Base-by-base conservation (phyloP, 2,888 invertebrate genomes). In the Onchidella celtica region DNA sequence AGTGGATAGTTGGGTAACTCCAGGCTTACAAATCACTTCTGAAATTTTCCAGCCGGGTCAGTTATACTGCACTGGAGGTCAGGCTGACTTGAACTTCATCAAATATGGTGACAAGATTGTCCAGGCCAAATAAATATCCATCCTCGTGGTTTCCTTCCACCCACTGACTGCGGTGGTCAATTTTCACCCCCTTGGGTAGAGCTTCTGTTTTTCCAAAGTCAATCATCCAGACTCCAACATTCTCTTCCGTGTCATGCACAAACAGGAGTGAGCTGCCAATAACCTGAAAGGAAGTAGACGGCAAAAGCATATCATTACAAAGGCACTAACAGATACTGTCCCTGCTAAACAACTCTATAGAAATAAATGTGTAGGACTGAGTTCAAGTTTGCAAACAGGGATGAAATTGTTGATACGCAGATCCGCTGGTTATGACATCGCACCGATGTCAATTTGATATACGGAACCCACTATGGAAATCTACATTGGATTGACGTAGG, bases 81-180 rank as follows among this genome's bases (percentile, higher is more conserved):
- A 75, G 1, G 32, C 61, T 38, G n/a, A 6, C 70, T 3, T 84
- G 80, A 9, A 92, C 82, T 68, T 90, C 90, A 65, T 91, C 88
- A 81, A 98, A 97, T 87, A 98, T 96, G 86, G 96, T 95, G 88
- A 98, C 96, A 86, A 98, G 94, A 94, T 98, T 97, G 91, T 97
- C 96, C 74, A 98, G 95, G 83, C 98, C 98, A 86, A 97, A 97
- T 87, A 98, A 95, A 94, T 98, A 98, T 84, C 98, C 98, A 92
- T 98, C 98, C 94, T 98, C 98, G 92, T 98, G 98, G 93, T 98
- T 98, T 63, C 98, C 98, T 83, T 98, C 97, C 32, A 92, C 90
- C 98, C 98, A 98, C 76, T 96, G 95, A 32, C 96, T 95, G 84
- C 95, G 95, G 93, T 98, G 98, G 89, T 96, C 95, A 82, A 98